Evolutionary conservation across 2,113 vertebrate species (phyloP).

Genomic region (Lepus timidus): DNA sequence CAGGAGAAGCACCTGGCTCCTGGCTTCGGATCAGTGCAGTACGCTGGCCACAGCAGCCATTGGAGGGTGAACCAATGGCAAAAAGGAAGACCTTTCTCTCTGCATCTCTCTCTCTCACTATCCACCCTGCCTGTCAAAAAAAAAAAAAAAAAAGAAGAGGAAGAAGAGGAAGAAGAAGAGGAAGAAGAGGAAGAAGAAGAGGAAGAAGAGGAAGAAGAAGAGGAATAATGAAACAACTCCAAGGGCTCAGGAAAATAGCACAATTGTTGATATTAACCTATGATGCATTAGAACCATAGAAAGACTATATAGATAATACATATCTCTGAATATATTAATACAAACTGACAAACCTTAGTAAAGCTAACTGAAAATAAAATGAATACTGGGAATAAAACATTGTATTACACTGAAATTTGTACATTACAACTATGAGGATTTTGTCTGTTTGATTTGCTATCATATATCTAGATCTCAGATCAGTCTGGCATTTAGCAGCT

Average conservation of each 20-base stretch:
- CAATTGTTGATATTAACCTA: too few relatives aligned
- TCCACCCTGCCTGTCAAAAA: too few relatives aligned
- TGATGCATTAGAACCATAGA: neutral
- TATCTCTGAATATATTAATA: neutral
- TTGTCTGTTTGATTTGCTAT: neutral
- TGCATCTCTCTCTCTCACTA: too few relatives aligned
- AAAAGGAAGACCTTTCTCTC: too few relatives aligned
- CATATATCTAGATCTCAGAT: neutral
- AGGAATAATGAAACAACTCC: neutral
- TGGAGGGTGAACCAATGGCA: too few relatives aligned
- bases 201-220: too few relatives aligned
- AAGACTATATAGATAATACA: neutral
- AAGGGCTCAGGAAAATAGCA: neutral
- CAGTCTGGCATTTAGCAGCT: neutral
- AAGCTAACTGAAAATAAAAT: slow-evolving; percentile 12
- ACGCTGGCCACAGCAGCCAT: too few relatives aligned
- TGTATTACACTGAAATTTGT: neutral
- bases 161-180: too few relatives aligned
- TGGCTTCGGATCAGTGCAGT: too few relatives aligned
- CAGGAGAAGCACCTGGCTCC: too few relatives aligned
- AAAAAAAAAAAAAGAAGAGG: too few relatives aligned
- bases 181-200: too few relatives aligned
- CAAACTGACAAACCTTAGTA: neutral
- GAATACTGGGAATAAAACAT: neutral
- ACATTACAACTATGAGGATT: neutral